These are phyloP conservation scores for Pseudonaja textilis DNA, from an alignment of 2,113 vertebrate genomes.

Conservation along the genomic window DNA sequence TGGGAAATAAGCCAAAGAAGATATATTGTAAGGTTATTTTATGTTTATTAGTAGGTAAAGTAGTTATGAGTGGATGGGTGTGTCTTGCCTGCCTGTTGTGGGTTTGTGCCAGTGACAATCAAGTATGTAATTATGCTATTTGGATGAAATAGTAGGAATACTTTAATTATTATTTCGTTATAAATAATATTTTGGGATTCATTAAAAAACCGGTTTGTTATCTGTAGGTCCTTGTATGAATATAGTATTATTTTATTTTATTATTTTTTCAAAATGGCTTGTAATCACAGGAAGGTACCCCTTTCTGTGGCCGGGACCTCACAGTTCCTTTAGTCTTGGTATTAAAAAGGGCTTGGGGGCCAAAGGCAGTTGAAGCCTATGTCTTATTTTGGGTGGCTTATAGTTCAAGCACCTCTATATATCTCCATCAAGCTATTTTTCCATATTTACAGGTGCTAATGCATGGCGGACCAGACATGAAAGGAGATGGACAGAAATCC, in stretches of 20 bases:
- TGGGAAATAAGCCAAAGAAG: not conserved
- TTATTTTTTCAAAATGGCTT: not conserved
- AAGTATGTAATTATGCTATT: not conserved
- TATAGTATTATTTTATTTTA: constrained; percentile 2
- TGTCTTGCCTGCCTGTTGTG: not conserved
- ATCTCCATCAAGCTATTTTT: not conserved
- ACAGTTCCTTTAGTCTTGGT: not conserved
- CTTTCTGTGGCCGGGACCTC: not conserved
- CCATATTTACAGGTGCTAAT: constrained; percentile 78
- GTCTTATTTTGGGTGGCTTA: not conserved
- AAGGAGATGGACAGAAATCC: constrained; percentile 74
- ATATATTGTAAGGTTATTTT: not conserved
- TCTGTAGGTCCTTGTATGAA: not conserved
- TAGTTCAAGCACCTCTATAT: not conserved
- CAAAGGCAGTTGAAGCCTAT: not conserved
- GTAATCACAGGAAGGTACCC: not conserved
- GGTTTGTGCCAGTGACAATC: not conserved
- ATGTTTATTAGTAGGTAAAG: not conserved
- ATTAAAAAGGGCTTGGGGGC: not conserved
- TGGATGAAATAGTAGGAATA: not conserved
- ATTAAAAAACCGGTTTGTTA: not conserved
- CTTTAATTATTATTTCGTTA: not conserved
- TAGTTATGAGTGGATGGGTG: not conserved
- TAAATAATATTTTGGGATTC: not conserved
- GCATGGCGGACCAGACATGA: constrained; percentile 75